These are phyloP conservation scores for Cydia splendana DNA, from an alignment of 1,140 invertebrate genomes.

Conservation along the genomic window DNA sequence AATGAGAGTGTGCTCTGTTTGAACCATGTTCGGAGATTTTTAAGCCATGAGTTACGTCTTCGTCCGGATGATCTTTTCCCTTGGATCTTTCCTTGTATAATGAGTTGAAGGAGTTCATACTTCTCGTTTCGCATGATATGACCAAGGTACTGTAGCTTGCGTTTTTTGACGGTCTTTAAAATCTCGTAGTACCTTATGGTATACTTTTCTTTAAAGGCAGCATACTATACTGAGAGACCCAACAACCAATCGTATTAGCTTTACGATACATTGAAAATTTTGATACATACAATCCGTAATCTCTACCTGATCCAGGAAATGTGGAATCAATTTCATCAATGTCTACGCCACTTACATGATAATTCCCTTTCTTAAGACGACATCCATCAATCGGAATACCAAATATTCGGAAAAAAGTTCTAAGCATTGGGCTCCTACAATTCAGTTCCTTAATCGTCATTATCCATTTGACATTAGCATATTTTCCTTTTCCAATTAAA, in stretches of 20 bases:
- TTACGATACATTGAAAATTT: neutral
- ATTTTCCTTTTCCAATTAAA: neutral
- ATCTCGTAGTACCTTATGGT: too few relatives aligned
- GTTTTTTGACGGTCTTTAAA: too few relatives aligned
- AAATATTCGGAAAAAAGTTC: neutral
- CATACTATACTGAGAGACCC: neutral
- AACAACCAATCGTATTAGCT: neutral
- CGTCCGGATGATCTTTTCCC: too few relatives aligned
- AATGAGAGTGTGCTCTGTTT: too few relatives aligned
- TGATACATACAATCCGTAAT: neutral
- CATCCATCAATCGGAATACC: neutral
- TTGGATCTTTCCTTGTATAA: too few relatives aligned
- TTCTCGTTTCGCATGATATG: too few relatives aligned
- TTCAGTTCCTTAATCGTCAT: neutral
- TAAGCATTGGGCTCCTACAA: neutral
- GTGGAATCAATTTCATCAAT: constrained; percentile 6
- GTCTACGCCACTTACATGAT: neutral
- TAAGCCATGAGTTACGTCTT: too few relatives aligned
- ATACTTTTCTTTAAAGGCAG: neutral
- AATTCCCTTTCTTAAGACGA: neutral
- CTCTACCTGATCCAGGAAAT: neutral
- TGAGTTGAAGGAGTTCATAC: too few relatives aligned
- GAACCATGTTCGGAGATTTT: too few relatives aligned
- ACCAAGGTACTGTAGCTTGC: too few relatives aligned
- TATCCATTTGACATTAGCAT: neutral